phyloP scores from a whole-genome alignment of 2,113 vertebrate species.

The Promerops cafer region DNA sequence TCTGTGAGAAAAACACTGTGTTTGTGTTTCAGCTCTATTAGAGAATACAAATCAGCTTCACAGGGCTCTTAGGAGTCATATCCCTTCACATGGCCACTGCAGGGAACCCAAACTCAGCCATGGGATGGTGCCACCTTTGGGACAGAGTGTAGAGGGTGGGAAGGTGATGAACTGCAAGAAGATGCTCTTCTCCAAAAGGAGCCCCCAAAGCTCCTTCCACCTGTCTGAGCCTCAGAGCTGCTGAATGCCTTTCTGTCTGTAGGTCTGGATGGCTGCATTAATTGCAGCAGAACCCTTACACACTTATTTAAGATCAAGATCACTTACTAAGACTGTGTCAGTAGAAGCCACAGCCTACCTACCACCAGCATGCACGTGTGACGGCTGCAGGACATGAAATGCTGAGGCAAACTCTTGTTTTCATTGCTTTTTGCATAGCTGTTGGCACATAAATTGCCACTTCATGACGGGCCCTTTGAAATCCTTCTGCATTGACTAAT shows the following conservation, averaged over 20 bases:
- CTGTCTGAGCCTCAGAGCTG: not conserved
- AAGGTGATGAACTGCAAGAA: not conserved
- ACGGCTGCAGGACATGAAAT: not conserved
- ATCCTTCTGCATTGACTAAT: not conserved
- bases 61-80: not conserved
- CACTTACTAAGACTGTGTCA: not conserved
- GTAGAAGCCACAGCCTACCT: not conserved
- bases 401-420: not conserved
- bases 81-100: not conserved
- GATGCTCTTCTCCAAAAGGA: not conserved
- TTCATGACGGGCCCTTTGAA: not conserved
- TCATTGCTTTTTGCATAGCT: not conserved
- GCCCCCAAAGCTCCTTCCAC: not conserved
- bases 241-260: not conserved
- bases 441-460: conserved; percentile 32
- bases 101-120: not conserved
- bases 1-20: not conserved
- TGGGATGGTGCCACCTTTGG: not conserved
- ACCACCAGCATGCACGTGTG: not conserved
- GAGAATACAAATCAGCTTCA: not conserved
- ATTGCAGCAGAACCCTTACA: not conserved
- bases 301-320: not conserved
- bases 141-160: accelerated
- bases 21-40: accelerated
- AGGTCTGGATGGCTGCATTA: not conserved